Evolutionary conservation across 2,797 vertebrate genomes (phyloP), one percentile per base, ranked within the genome.

Genomic region (Halcyon leucocephala): DNA sequence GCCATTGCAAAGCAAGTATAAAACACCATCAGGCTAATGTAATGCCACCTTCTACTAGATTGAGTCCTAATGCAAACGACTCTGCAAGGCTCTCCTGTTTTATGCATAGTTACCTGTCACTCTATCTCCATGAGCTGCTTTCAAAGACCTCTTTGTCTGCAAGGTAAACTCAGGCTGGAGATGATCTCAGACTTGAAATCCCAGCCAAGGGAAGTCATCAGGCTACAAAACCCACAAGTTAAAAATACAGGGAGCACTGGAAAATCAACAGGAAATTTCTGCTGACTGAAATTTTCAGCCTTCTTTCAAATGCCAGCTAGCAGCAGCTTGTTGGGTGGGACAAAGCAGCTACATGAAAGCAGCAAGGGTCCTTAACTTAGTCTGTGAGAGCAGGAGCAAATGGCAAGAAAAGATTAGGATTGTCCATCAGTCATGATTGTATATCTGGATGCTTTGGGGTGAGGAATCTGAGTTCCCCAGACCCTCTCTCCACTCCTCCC

Each of bases 181-280:
- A 92, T 96, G 90, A 92, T 54, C 86, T 97, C 91, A 95, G 81
- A 66, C 83, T 39, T 31, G 15, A 96, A 95, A 93, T 93, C 88
- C 72, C 91, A 93, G 95, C 89, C 90, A 95, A 95, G 86, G 95
- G 95, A 96, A 95, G 88, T 95, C 92, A 95, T 86, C 28, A 70
- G 93, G 89, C 90, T 90, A 74, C 86, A 64, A 89, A 93, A 92
- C 85, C 86, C 94, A 88, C 60, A 37, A 93, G 93, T 95, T 97
- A 96, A 97, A 98, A 96, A 97, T 96, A 97, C 31, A 77, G 80
- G 82, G 88, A 92, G 77, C 78, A 33, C 65, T 24, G 71, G 96
- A 96, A 97, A 97, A 93, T 83, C 55, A 82, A 93, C 90, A 96
- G 96, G 97, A 98, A 97, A 74, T 94, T 94, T 92, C 93, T 97